Base-by-base conservation (phyloP, 2,888 invertebrate species). In the Choreutis nemorana region DNA sequence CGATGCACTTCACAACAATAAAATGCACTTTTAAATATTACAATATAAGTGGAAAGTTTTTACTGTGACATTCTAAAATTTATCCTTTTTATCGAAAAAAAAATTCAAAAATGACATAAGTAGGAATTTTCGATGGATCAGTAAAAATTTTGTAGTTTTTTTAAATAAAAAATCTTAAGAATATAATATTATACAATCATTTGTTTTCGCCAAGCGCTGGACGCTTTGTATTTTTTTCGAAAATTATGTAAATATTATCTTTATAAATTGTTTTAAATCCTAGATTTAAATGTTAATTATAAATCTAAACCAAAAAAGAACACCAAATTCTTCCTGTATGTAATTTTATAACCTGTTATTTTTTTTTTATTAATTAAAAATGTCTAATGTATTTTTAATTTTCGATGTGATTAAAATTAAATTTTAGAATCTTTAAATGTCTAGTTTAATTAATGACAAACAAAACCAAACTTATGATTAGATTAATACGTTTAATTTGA, bases 241-340 rank as follows among this genome's bases (percentile, higher is more conserved):
- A 13, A n/a, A 9, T 12, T 13, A 9, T 58, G 50, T 59, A 50
- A 48, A 59, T 59, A 55, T 30, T 55, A 50, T 63, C 58, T 42
- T 55, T 54, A 52, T 30, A 45, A 48, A 34, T 31, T 28, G 34
- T 23, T 45, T 29, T 41, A 40, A 48, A 37, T n/a, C n/a, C 36
- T 55, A 48, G 41, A 34, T 31, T 36, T 39, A 38, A 42, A 43
- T 41, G 39, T 42, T 46, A 46, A 37, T 33, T 41, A 42, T 45
- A 45, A 45, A 44, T 44, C 55, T 55, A 52, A 54, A 58, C 50
- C 56, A 59, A 66, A 52, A 49, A 63, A 50, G 64, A 66, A 67
- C 67, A 65, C 67, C 67, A 70, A 68, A 60, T 53, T 63, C 55
- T 60, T 64, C 56, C 54, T 66, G 60, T 67, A 68, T 49, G 49